Percentiles rank a stretch among this genome's conserved stretches.
phyloP scores from a whole-genome alignment of 53 echinoderm and acorn worm genomes.

The Temnopleurus reevesii region DNA sequence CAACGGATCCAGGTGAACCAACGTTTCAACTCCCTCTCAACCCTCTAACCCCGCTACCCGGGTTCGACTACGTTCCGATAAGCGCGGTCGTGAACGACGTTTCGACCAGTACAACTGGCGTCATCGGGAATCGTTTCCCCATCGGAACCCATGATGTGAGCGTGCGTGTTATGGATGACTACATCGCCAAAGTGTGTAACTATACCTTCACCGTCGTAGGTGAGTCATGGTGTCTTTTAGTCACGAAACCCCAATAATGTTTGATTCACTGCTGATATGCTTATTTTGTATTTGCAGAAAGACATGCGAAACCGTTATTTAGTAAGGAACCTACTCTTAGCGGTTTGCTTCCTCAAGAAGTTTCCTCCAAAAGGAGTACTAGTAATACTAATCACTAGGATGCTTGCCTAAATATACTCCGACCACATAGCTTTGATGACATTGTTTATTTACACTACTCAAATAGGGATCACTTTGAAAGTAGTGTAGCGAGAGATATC shows the following conservation, averaged over 20 bases:
- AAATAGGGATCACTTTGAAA: too few species aligned
- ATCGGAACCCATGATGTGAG: constrained; percentile 36
- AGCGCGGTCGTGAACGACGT: not conserved
- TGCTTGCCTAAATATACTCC: too few species aligned
- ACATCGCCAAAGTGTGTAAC: constrained; percentile 29
- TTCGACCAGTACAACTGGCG: not conserved
- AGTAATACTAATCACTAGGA: too few species aligned
- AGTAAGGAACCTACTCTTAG: too few species aligned
- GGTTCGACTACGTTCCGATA: not conserved
- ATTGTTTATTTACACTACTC: too few species aligned
- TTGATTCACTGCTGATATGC: too few species aligned
- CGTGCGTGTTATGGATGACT: constrained; percentile 25
- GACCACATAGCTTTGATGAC: too few species aligned
- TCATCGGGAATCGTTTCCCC: not conserved
- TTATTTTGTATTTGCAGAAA: too few species aligned
- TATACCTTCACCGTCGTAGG: constrained; percentile 36
- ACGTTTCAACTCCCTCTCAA: not conserved
- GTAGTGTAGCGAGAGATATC: too few species aligned
- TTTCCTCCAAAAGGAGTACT: too few species aligned
- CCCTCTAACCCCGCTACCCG: not conserved
- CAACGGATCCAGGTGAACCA: constrained; percentile 22
- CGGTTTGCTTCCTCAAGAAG: too few species aligned
- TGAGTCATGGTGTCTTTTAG: not conserved
- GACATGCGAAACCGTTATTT: too few species aligned
- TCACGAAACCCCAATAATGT: not conserved